Evolutionary conservation across 2,888 invertebrate species (phyloP), one percentile per base, ranked within the genome.

Genomic region (Atrina japonica): DNA sequence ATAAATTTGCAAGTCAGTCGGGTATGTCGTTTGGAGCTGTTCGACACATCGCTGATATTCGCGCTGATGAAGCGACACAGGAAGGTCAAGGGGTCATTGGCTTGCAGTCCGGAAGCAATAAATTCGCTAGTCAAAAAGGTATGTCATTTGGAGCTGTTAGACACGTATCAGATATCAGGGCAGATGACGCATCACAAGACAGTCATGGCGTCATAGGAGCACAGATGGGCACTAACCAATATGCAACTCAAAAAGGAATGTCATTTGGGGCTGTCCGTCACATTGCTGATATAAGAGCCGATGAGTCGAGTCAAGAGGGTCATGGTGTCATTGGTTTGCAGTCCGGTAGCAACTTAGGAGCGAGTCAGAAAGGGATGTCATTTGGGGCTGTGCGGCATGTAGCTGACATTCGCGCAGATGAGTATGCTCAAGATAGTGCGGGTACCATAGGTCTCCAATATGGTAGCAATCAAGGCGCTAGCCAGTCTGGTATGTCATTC

Each of bases 1-100:
- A 89, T 77, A 87, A 89, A 69, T 81, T 79, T 47, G 90, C 89
- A 18, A 87, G 85, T 53, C 90, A 90, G 75, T 60, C 80, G 14
- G 90, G 90, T 9, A 90, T 90, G 90, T 69, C 84, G 18, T 86
- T 90, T 69, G 90, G 90, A 11, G 77, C 86, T 16, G 86, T 84
- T 5, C 79, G 90, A 30, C 89, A 90, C 75, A 86, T 88, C 11
- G 81, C 88, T 29, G 89, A 90, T 72, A 89, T 89, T 59, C 60
- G 85, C 27, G 86, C 85, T 23, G 90, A 89, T 58, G 86, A 88
- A 14, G 82, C 84, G 75, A 63, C 76, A 40, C 78, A 79, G 29
- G 83, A 84, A 27, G 85, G 87, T 18, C 85, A 86, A 5, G 80
- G 81, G 11, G 77, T 88, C 5, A 82, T 90, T 29, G 84, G 88